Base-by-base conservation (phyloP, 2,113 vertebrate genomes). In the Elaphurus davidianus region DNA sequence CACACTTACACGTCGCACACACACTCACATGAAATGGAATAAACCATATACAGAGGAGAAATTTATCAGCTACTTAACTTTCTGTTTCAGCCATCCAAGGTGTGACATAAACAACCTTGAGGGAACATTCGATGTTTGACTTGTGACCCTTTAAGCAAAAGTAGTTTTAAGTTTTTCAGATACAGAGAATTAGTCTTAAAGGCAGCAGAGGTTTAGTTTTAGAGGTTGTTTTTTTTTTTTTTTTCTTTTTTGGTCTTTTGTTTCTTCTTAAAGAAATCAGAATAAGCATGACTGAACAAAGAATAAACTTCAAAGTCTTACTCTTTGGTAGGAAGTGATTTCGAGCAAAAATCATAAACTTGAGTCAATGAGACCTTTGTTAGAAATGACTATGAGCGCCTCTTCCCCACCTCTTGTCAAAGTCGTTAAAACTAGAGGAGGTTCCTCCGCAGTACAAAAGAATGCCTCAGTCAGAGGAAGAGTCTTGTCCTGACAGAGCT, bases 311-410 rank as follows among this genome's bases (percentile, higher is more conserved):
- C 99, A 99, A 99, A 99, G 99, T 84, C 96, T 98, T 96, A 0
- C 50, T 94, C 71, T 96, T 16, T 94, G 97, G 94, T 96, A 98
- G 99, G 99, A 99, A 99, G 98, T 98, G 98, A 98, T 99, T 99
- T 99, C 97, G 96, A 99, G 97, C 96, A 99, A 98, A 98, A 99
- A 98, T 96, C 95, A 98, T 87, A 97, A 97, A n/a, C 93, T 98
- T 89, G 81, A 95, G 98, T 99, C 99, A 99, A 99, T 98, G 98
- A 97, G 95, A 92, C 93, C 98, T 99, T 99, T 99, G 99, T 99
- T 98, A 97, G 97, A 74, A 74, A 60, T 7, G 94, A 74, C 67
- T 74, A 6, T 6, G 64, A 92, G 62, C 64, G 45, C 96, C 1
- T 98, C 96, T 95, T 98, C 97, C 98, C 97, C 94, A 97, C 96